These are phyloP conservation scores for Caenorhabditis angaria DNA, from an alignment of 2,888 invertebrate genomes.

Conservation along the genomic window DNA sequence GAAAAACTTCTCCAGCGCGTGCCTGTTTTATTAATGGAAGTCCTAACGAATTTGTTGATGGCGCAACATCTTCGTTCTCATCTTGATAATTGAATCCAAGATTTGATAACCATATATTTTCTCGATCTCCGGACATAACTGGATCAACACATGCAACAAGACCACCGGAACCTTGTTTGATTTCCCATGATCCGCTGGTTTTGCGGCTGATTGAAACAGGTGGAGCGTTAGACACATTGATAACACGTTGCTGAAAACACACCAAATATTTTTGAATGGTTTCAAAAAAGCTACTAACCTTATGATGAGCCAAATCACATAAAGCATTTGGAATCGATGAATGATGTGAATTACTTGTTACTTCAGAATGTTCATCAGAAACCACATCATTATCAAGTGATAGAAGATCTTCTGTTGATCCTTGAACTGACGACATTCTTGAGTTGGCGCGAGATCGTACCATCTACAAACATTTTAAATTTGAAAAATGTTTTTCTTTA, in stretches of 20 bases:
- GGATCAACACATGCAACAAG: constrained; percentile 68
- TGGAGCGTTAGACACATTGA: constrained; percentile 69
- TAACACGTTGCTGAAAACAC: constrained; percentile 68
- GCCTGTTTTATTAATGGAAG: constrained; percentile 63
- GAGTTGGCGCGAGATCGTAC: constrained; percentile 57
- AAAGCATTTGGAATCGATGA: constrained; percentile 9
- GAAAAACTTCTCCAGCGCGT: constrained; percentile 63
- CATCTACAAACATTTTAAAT: constrained; percentile 36
- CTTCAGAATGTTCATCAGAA: constrained; percentile 35
- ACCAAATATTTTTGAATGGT: no score
- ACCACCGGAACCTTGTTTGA: constrained; percentile 66
- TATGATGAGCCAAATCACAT: constrained; percentile 39
- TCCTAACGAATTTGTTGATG: constrained; percentile 62
- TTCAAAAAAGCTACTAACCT: constrained; percentile 9
- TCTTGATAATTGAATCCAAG: constrained; percentile 56
- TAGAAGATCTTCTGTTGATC: constrained; percentile 55
- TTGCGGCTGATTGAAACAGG: constrained; percentile 62
- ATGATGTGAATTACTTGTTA: not conserved
- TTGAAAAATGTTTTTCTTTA: not conserved
- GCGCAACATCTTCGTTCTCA: constrained; percentile 44
- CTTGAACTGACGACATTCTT: constrained; percentile 55
- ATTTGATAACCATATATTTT: constrained; percentile 64
- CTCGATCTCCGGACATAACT: constrained; percentile 62
- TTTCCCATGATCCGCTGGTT: constrained; percentile 62
- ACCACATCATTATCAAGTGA: constrained; percentile 48